Evolutionary conservation across 1,140 invertebrate species (phyloP).

Genomic region (Lordiphosa mommai): DNA sequence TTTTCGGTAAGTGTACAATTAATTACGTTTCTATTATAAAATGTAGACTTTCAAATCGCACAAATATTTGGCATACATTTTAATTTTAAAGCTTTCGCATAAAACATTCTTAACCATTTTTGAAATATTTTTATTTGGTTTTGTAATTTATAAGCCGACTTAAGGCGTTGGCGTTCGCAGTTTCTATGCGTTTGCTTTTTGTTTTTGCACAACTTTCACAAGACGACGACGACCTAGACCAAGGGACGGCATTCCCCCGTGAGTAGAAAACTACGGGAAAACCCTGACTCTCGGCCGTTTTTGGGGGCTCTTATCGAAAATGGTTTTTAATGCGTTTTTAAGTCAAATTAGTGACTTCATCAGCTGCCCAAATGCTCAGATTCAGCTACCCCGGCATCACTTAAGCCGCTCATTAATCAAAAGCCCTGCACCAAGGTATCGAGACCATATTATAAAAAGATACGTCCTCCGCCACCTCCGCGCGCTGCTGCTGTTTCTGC

Average conservation of each 20-base stretch:
- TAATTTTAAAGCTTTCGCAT: too few species aligned
- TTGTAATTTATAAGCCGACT: neutral
- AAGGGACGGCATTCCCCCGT: slow-evolving; percentile 19
- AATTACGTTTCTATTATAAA: too few species aligned
- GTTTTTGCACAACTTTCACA: slow-evolving; percentile 68
- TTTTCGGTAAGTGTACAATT: neutral
- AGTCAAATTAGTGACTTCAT: slow-evolving; percentile 77
- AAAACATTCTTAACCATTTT: too few species aligned
- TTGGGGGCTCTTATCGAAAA: slow-evolving; percentile 65
- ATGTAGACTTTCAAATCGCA: too few species aligned
- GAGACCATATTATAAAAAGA: slow-evolving; percentile 47
- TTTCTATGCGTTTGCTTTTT: slow-evolving; percentile 4
- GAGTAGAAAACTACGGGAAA: slow-evolving; percentile 62
- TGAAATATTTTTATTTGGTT: too few species aligned
- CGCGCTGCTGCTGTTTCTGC: slow-evolving; percentile 11
- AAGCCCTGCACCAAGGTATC: slow-evolving; percentile 43
- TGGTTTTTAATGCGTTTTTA: slow-evolving; percentile 77
- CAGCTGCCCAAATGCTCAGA: slow-evolving; percentile 50
- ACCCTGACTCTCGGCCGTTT: slow-evolving; percentile 44
- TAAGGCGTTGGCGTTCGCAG: neutral
- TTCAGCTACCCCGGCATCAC: slow-evolving; percentile 48
- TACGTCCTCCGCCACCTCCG: slow-evolving; percentile 15
- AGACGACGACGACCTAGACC: slow-evolving; percentile 32
- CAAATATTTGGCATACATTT: too few species aligned
- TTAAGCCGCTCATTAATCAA: slow-evolving; percentile 76